Evolutionary conservation across 1,140 invertebrate species (phyloP), one percentile per base, ranked within the genome.

Genomic region (Bombus superbus): DNA sequence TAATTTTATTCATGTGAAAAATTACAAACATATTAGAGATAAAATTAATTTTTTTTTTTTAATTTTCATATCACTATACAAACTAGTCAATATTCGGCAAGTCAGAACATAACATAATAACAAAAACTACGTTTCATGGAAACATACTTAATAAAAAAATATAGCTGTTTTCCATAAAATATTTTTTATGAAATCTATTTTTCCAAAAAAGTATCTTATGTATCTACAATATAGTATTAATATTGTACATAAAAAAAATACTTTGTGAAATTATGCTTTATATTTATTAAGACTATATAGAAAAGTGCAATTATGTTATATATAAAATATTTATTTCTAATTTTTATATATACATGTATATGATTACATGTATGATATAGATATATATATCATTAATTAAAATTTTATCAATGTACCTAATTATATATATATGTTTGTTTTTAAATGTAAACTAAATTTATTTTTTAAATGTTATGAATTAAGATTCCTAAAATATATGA

Each of bases 121-220:
- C 25, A n/a, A 57, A 68, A 83, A 13, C 3, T 62, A 62, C 11
- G 1, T 32, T 69, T 80, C 25, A 38, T 35, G 25, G 10, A 69
- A 77, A 40, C n/a, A 44, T 11, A 38, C 40, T 44, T 59, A 18
- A 44, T 68, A 22, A 66, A 15, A 32, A 80, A 57, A 81, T 35
- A 38, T 68, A 44, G 47, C 40, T 40, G 69, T 76, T 79, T 75
- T 86, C 15, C 69, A 80, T 62, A 13, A 53, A 81, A 32, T 62
- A 72, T 78, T 81, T 73, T 68, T 32, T 79, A 78, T 62, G 38
- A 28, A 10, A 82, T 78, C 28, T 85, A 85, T 86, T 86, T 76
- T 80, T 85, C 5, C 42, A 57, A 69, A 25, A 15, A 69, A 57
- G 2, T 78, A 69, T 77, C n/a, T 66, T 47, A 69, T 69, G 44